Base-by-base conservation (phyloP, 2,888 invertebrate species). In the Sialis fuliginosa region DNA sequence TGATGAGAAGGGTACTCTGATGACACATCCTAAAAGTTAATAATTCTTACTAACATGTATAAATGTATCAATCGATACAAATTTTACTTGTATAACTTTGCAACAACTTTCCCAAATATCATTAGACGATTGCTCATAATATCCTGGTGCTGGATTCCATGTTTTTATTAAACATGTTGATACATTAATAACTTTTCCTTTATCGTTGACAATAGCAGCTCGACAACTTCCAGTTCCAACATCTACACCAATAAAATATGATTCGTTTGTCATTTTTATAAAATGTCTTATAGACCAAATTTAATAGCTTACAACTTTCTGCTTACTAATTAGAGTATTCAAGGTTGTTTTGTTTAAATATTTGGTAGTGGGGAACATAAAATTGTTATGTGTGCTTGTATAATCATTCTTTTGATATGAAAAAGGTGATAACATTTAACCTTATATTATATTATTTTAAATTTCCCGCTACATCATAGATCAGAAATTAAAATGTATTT, bases 171-270 rank as follows among this genome's bases (percentile, higher is more conserved):
- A 66, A 58, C 76, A 71, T 0, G 78, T 76, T 12, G 79, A 69
- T 41, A 73, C 67, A 52, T 74, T 71, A 6, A 77, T 51, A 33
- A 89, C 71, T 59, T 75, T 74, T 2, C 93, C 92, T 46, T 67
- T 62, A 6, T 70, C 64, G 46, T 74, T 67, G 5, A 92, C 82
- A 34, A 95, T 65, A 4, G 86, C 92, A 6, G 88, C 91, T 52
- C 96, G 70, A 1, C 77, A 90, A 67, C 93, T 92, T 9, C 84
- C 84, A 2, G 91, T 91, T 5, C 96, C 96, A 37, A 95, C 92
- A 67, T 96, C 96, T 8, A 95, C 87, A 48, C 90, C 90, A 57
- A 90, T 69, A 61, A 84, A 87, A 62, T 75, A 81, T 10, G 39
- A 8, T 22, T 39, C 39, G 22, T 22, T 22, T 22, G 22, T 22